These are phyloP conservation scores for Mastomys coucha DNA, from an alignment of 2,113 vertebrate species.

Conservation along the genomic window DNA sequence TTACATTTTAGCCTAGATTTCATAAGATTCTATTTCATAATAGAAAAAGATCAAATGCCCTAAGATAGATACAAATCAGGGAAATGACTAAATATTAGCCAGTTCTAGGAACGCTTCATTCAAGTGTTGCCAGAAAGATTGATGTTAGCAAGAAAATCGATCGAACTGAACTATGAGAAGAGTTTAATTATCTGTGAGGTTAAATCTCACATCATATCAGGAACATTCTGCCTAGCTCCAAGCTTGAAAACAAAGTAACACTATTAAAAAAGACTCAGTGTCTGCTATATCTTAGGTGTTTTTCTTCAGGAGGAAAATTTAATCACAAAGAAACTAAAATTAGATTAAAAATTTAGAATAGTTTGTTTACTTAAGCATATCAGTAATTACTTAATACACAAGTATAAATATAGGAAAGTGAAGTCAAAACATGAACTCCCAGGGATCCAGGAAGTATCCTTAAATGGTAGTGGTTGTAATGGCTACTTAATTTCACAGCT, in stretches of 20 bases:
- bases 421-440: neutral
- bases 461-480: neutral
- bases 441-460: neutral
- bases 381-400: neutral
- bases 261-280: neutral
- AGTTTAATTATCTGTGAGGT: neutral
- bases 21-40: neutral
- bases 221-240: neutral
- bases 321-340: neutral
- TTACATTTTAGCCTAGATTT: neutral
- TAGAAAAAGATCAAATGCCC: neutral
- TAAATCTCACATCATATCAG: neutral
- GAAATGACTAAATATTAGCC: neutral
- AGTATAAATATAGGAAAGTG: neutral
- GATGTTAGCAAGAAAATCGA: neutral
- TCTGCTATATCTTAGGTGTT: neutral
- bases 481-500: neutral
- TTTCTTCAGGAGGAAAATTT: neutral
- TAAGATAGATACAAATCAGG: neutral
- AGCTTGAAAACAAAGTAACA: neutral
- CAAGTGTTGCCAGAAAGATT: neutral
- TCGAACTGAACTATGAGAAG: neutral
- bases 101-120: neutral
- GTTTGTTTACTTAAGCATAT: conserved; percentile 4
- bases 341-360: neutral